Evolutionary conservation across 2,797 vertebrate genomes (phyloP), one percentile per base, ranked within the genome.

Genomic region (Platyrinchus mystaceus): DNA sequence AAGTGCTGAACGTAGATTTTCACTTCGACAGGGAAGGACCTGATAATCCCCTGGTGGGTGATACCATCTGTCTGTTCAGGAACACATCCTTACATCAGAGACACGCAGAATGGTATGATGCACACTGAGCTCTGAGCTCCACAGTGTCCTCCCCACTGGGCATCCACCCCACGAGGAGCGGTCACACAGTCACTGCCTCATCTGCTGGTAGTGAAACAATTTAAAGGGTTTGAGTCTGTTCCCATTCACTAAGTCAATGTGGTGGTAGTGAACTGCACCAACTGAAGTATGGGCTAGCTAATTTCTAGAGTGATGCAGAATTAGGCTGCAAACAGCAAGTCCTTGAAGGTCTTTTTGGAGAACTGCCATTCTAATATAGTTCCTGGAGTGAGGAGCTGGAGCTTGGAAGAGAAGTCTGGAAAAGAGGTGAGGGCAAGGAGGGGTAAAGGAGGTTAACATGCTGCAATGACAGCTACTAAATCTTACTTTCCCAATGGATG

Each of bases 41-140:
- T 92, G 87, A 80, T 83, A 91, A 94, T 94, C 80, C 86, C 89
- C 91, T 32, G 56, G 88, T 94, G 94, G 68, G 95, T 1, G 28
- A 92, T 49, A 67, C 95, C 96, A 96, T 95, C 96, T 96, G 95
- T 85, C 91, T 86, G 44, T 30, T 96, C 87, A 78, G 83, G 66
- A 94, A 82, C 80, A 94, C 70, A 69, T 93, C 92, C 66, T 69
- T 85, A 53, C 73, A 60, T 34, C 64, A 94, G 71, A 81, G 71
- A 75, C 24, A 85, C 1, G 4, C 53, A 82, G 70, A 86, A 81
- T 26, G n/a, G 60, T 27, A 56, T 16, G 26, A 60, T 6, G 26
- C 34, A 37, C 43, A 34, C 16, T 1, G 76, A 93, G 76, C 74
- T 84, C 69, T 74, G 67, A 85, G 71, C 43, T 89, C 56, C 63